Percentiles rank a stretch among this genome's conserved stretches.
Evolutionary conservation across 2,113 vertebrate species (phyloP).

Genomic region (Mionectes macconnelli): DNA sequence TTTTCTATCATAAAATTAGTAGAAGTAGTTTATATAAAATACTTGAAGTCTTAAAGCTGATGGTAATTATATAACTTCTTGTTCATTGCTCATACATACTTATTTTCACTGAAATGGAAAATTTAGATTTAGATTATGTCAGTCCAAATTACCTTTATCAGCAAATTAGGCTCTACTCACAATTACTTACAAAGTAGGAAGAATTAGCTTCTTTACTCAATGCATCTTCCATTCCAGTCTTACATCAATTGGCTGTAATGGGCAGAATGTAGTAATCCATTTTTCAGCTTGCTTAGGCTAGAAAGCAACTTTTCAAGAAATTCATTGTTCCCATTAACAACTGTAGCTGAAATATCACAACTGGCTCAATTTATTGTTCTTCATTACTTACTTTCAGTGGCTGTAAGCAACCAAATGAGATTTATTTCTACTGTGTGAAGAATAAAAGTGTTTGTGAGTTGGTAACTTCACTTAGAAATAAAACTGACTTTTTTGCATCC

Average conservation of each 20-base stretch:
- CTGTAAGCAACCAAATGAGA: background rate
- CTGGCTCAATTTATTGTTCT: background rate
- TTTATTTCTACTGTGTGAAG: background rate
- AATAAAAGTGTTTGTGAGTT: background rate
- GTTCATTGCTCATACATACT: conserved; percentile 39
- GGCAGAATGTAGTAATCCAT: conserved; percentile 28
- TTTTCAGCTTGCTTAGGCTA: conserved; percentile 28
- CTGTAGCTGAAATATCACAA: background rate
- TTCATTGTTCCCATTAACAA: background rate
- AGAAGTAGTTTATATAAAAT: conserved; percentile 6
- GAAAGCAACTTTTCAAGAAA: background rate
- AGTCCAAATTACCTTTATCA: conserved; percentile 72
- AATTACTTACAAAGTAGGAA: conserved; percentile 57
- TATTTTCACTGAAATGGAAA: conserved; percentile 69
- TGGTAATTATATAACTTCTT: conserved; percentile 62
- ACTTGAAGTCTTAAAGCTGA: conserved; percentile 53
- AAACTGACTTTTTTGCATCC: background rate
- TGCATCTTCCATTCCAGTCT: conserved; percentile 5
- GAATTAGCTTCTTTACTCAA: conserved; percentile 39
- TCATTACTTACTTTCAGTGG: background rate
- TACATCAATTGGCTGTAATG: conserved; percentile 21
- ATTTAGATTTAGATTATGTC: conserved; percentile 68
- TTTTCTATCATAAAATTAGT: conserved; percentile 26
- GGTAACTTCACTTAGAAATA: background rate
- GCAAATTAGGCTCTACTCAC: conserved; percentile 55